These are phyloP conservation scores for Scytalopus superciliaris DNA, from an alignment of 2,113 vertebrate species.

Conservation along the genomic window DNA sequence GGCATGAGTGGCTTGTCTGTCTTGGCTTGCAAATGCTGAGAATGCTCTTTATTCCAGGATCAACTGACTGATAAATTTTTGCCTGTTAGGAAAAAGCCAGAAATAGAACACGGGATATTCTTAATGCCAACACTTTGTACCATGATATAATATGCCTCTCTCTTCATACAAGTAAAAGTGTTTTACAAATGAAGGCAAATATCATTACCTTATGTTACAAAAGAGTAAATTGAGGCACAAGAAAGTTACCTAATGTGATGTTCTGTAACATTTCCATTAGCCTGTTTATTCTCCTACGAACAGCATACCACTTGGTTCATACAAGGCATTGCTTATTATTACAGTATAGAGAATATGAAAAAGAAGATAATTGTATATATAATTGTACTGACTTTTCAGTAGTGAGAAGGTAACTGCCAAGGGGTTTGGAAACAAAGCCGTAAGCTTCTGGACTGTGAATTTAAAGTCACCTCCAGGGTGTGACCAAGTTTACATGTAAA, in stretches of 20 bases:
- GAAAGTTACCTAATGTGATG: not conserved
- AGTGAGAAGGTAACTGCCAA: not conserved
- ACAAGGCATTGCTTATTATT: not conserved
- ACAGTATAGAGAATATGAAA: not conserved
- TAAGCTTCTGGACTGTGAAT: not conserved
- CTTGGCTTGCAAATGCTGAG: not conserved
- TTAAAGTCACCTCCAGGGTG: not conserved
- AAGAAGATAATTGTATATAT: not conserved
- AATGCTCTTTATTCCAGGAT: not conserved
- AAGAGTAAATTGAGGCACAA: not conserved
- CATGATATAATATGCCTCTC: not conserved
- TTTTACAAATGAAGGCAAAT: not conserved
- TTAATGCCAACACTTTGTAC: not conserved
- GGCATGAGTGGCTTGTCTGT: not conserved
- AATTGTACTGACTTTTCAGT: not conserved
- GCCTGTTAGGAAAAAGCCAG: not conserved
- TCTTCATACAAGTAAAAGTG: not conserved
- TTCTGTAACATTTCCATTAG: not conserved
- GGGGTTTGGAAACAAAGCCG: not conserved
- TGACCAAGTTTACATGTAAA: not conserved
- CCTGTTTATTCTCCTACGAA: not conserved
- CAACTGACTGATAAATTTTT: not conserved
- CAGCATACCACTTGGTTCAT: not conserved
- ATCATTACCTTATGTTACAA: not conserved
- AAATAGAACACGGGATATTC: not conserved